Base-by-base conservation (phyloP, 2,797 vertebrate genomes). In the Champsocephalus esox region DNA sequence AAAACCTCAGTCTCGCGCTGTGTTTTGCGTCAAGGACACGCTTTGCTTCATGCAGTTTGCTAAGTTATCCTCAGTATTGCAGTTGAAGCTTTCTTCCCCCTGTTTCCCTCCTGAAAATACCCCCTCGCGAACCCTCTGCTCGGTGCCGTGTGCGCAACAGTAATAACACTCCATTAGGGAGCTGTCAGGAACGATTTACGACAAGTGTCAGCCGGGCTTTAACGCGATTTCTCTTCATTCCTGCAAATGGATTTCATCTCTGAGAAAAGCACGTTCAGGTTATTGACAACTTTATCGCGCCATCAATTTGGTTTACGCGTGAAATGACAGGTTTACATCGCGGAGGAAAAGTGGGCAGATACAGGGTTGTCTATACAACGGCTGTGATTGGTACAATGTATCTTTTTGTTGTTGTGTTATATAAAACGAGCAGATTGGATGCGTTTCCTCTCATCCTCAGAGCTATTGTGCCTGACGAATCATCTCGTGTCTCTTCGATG, bases 171-270 rank as follows among this genome's bases (percentile, higher is more conserved):
- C 72, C 79, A 84, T 82, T 74, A 78, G 70, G 34, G 67, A 87
- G 79, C 87, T 91, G 93, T 92, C 93, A 91, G 41, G 19, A 52
- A 44, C 82, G 87, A 91, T 92, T 88, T 84, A 82, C 82, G 73
- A 77, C 82, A 83, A 84, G 86, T 91, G 92, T 91, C 91, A 92
- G 62, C 49, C 72, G 19, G 81, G 46, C 17, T 41, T 68, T 65
- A 60, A 87, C 70, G 66, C 57, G 62, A 85, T 92, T 85, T 72
- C 79, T 91, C 87, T 86, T 87, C 72, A 83, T 90, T 80, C 66
- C 65, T 61, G 41, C 66, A 75, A 77, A 87, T 73, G 73, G 66
- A 75, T 85, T 84, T 80, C 41, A 82, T 79, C 65, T 68, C 17
- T 6, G 58, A n/a, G 65, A 68, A 49, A 62, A 43, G 68, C 70